These are phyloP conservation scores for Lydus trimaculatus DNA, from an alignment of 2,888 invertebrate genomes.

Conservation along the genomic window DNA sequence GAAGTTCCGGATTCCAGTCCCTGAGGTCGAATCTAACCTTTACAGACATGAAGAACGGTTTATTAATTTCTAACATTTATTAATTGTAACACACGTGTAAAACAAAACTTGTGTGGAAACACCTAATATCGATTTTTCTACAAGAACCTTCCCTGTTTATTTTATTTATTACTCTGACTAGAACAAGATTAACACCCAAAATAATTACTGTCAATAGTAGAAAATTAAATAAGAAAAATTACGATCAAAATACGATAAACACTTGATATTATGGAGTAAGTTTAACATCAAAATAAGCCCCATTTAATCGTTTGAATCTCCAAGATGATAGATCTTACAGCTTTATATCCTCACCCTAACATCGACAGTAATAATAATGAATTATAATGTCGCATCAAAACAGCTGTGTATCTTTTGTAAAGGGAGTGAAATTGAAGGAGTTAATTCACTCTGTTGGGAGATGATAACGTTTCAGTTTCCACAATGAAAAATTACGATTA, in stretches of 20 bases:
- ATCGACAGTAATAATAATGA: constrained; percentile 39
- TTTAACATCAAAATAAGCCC: constrained; percentile 40
- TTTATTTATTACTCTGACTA: constrained; percentile 4
- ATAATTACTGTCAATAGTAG: constrained; percentile 12
- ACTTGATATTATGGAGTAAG: constrained; percentile 33
- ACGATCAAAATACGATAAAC: constrained; percentile 38
- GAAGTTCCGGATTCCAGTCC: too few relatives aligned
- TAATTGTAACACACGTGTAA: too few relatives aligned
- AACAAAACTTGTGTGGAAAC: too few relatives aligned
- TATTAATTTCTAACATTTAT: too few relatives aligned
- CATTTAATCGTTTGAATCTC: constrained; percentile 38
- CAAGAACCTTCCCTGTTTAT: background rate
- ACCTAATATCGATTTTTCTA: background rate
- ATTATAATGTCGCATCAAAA: constrained; percentile 35
- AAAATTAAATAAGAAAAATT: background rate
- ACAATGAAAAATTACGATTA: constrained; percentile 12
- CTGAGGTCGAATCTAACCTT: too few relatives aligned
- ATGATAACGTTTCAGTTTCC: constrained; percentile 34
- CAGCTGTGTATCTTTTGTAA: constrained; percentile 30
- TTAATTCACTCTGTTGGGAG: constrained; percentile 37
- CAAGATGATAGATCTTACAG: constrained; percentile 33
- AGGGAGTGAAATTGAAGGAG: constrained; percentile 27
- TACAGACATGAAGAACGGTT: too few relatives aligned
- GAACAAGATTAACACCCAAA: constrained; percentile 17
- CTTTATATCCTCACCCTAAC: constrained; percentile 14